phyloP scores from a whole-genome alignment of 2,113 vertebrate genomes.

The Rhea americana region DNA sequence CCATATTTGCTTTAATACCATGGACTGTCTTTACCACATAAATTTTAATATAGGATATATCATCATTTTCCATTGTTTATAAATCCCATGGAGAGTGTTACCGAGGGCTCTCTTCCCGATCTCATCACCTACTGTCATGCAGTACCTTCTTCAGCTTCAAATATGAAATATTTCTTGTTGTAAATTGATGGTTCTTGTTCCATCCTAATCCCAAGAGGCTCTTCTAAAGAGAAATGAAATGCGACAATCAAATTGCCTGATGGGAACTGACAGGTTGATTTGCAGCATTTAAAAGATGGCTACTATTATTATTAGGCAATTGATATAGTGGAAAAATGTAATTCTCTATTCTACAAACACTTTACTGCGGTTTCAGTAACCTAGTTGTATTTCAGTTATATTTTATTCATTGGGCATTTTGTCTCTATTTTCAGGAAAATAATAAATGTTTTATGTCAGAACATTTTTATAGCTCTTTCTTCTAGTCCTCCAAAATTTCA shows the following conservation, averaged over 20 bases:
- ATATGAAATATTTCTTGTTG: slow-evolving; percentile 47
- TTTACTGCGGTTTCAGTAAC: slow-evolving; percentile 13
- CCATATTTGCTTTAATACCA: not conserved
- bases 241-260: slow-evolving; percentile 28
- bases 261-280: slow-evolving; percentile 51
- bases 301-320: slow-evolving; percentile 53
- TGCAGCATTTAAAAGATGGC: slow-evolving; percentile 23
- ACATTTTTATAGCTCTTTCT: not conserved
- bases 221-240: slow-evolving; percentile 32
- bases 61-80: slow-evolving; percentile 8
- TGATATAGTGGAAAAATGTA: slow-evolving; percentile 29
- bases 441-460: not conserved
- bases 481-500: not conserved
- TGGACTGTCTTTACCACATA: not conserved
- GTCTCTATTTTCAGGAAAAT: not conserved
- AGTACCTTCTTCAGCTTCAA: not conserved
- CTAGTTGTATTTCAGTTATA: not conserved
- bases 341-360: slow-evolving; percentile 27
- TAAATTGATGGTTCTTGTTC: slow-evolving; percentile 52
- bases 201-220: not conserved
- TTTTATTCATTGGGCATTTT: slow-evolving; percentile 19
- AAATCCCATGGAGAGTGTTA: not conserved
- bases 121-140: not conserved
- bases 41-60: slow-evolving; percentile 1
- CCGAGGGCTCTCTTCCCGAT: not conserved